phyloP scores from a whole-genome alignment of 2,888 invertebrate species.

The Drosophila meridionalis region DNA sequence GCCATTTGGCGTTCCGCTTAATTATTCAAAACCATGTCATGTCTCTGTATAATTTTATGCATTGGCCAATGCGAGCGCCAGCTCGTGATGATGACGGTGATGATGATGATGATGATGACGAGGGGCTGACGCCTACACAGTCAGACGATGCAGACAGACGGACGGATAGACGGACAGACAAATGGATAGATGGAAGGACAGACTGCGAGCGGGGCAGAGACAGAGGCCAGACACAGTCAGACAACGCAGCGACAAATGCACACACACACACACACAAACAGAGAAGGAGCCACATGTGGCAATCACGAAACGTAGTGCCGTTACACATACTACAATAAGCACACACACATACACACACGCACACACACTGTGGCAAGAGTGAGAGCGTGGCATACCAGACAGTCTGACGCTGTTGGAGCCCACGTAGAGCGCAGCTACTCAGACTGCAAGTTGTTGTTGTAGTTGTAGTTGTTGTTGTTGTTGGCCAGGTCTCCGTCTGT shows the following conservation, averaged over 20 bases:
- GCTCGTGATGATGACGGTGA: conserved; percentile 27
- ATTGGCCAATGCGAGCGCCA: conserved; percentile 77
- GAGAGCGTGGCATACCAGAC: conserved; percentile 82
- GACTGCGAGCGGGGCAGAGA: conserved; percentile 32
- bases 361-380: conserved; percentile 45
- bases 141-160: conserved; percentile 25
- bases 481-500: conserved; percentile 68
- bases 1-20: conserved; percentile 77
- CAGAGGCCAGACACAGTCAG: conserved; percentile 50
- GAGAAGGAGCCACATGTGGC: conserved; percentile 75
- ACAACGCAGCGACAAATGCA: conserved; percentile 60
- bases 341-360: conserved; percentile 16
- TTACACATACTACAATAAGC: conserved; percentile 49
- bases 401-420: conserved; percentile 85
- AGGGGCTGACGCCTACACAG: conserved; percentile 60
- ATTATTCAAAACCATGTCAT: conserved; percentile 85
- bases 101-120: conserved; percentile 45
- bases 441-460: conserved; percentile 49
- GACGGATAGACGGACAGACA: conserved; percentile 11
- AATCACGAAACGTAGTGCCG: conserved; percentile 70
- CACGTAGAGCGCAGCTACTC: conserved; percentile 73
- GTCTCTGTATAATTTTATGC: conserved; percentile 84
- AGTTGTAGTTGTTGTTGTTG: conserved; percentile 39
- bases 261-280: conserved; percentile 22
- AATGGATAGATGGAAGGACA: conserved; percentile 15